Base-by-base conservation (phyloP, 92 coral and sea anemone species). In the Metridium senile region DNA sequence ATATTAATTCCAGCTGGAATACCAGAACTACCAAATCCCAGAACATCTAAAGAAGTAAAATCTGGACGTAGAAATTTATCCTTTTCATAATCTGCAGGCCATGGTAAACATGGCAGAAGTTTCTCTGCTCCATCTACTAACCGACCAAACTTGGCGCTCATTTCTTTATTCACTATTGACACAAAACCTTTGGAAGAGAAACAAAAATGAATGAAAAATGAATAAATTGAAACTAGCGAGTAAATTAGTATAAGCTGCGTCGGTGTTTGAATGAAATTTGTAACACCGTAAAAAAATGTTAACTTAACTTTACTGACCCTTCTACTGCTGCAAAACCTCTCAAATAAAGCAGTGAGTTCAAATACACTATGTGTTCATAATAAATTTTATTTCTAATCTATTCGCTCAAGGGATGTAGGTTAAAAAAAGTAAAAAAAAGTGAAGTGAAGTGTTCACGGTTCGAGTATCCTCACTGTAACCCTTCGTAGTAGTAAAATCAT, bases 1-100 rank as follows among this genome's bases (percentile, higher is more conserved):
- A 96, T 96, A 67, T 96, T 96, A 53, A 96, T 96, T 28, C 99
- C 99, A 30, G 98, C 99, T 0, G 99, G 99, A 26, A 96, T 87
- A 19, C 99, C 99, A 76, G 96, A 92, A 32, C 92, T 89, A 26
- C 99, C 99, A 85, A 87, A 96, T 0, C 91, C 98, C 19, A 96
- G 77, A 10, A 96, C 90, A 81, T 96, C 99, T 33, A 96, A 82
- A 20, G 99, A 96, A n/a, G 99, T 96, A 43, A 96, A 96, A 81
- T 96, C 99, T 33, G 99, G 99, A 17, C 97, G 86, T 16, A 96
- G 84, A 61, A 96, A 96, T 49, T 78, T 80, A 77, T 96, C 97
- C 58, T 92, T 96, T 63, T 96, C 99, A 35, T 88, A 96, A 20
- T 88, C 90, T 30, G 81, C 46, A 32, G 97, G 99, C 99, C 97